Evolutionary conservation across 2,888 invertebrate genomes (phyloP), one percentile per base, ranked within the genome.

Genomic region (Eubasilissa splendida): DNA sequence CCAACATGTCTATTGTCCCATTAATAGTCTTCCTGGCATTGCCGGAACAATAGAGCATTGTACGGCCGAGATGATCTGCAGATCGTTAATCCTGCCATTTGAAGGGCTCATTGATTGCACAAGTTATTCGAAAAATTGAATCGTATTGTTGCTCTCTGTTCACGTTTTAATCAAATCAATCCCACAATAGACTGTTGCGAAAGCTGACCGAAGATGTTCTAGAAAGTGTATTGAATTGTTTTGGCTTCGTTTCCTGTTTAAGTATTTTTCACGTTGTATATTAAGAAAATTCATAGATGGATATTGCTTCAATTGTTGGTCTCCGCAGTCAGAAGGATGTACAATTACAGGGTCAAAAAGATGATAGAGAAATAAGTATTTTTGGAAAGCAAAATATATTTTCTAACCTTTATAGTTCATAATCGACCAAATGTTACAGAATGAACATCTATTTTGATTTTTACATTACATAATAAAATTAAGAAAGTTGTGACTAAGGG

Each of bases 161-260:
- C 31, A 66, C 14, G 9, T 11, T 50, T 42, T 66, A 14, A 33
- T 50, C 68, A 68, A 31, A n/a, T n/a, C 58, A 58, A n/a, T n/a
- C 66, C 50, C 42, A 66, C 68, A 68, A 68, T 68, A n/a, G 68
- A n/a, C 68, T 31, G 14, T 68, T 68, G 68, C 68, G 68, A 68
- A 68, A 68, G 68, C 68, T 68, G 63, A 31, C 42, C 42, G 68
- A 68, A 68, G 68, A 68, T 68, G 68, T 14, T 52, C 14, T 50
- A 50, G 50, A 68, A 68, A 50, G 42, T 10, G 31, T 42, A 76
- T 33, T 50, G 68, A 68, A 76, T 56, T 70, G 73, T 76, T 76
- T 14, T 50, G 59, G 80, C 76, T 70, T 70, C 76, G 70, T 70
- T 80, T 76, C 60, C 68, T 63, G 42, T 63, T 59, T 33, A 10